A percentile compares a stretch with the other conserved stretches of the same genome.
Evolutionary conservation across 2,888 invertebrate genomes (phyloP).

Genomic region (Tortricodes alternella): DNA sequence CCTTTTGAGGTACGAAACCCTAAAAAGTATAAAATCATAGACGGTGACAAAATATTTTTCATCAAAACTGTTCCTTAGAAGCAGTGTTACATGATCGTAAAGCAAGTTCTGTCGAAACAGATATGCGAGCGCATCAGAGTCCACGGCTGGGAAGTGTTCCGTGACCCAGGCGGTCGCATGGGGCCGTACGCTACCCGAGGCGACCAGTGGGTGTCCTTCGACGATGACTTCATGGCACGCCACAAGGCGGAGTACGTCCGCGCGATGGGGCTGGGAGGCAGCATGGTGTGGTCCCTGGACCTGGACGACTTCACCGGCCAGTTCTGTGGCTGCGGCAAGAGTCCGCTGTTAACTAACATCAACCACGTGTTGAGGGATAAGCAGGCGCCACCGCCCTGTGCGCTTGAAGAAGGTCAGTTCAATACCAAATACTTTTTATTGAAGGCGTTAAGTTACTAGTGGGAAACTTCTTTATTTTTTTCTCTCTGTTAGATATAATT

Average conservation of each 20-base stretch:
- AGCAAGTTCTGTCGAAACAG: constrained; percentile 58
- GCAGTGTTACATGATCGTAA: constrained; percentile 4
- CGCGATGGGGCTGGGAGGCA: constrained; percentile 90
- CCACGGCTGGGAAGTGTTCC: constrained; percentile 89
- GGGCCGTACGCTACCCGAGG: constrained; percentile 92
- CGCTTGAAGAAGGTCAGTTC: constrained; percentile 67
- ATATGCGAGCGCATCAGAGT: constrained; percentile 91
- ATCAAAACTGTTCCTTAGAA: too few species aligned
- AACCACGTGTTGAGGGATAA: constrained; percentile 90
- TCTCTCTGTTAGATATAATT: too few species aligned
- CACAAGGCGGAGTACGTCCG: constrained; percentile 92
- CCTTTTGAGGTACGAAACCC: too few species aligned
- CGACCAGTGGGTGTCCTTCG: constrained; percentile 97
- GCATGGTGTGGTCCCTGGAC: constrained; percentile 95
- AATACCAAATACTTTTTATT: neutral
- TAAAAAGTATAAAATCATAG: too few species aligned
- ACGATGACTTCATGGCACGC: constrained; percentile 91
- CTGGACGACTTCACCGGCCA: constrained; percentile 92
- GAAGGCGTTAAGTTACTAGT: too few species aligned
- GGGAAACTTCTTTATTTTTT: too few species aligned
- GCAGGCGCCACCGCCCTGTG: constrained; percentile 82
- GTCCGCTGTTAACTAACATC: constrained; percentile 90
- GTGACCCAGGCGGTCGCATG: constrained; percentile 90
- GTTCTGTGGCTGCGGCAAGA: constrained; percentile 90
- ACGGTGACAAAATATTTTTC: too few species aligned